Base-by-base conservation (phyloP, 2,113 vertebrate species). In the Oncorhynchus gorbuscha region DNA sequence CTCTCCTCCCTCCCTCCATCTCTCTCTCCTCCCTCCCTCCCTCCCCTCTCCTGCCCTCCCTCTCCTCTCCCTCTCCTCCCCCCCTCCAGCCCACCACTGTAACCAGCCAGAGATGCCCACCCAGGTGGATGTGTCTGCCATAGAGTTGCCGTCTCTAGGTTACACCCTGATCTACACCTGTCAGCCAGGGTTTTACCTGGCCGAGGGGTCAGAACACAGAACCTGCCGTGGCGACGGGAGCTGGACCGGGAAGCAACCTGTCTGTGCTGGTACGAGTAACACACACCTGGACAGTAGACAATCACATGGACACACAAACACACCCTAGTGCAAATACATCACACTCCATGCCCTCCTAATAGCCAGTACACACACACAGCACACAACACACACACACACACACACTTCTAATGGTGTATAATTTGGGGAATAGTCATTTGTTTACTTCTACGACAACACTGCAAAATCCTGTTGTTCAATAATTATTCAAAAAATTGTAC, bases 121-220 rank as follows among this genome's bases (percentile, higher is more conserved):
- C 58, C 96, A 97, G 7, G 95, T 96, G 79, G 97, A 97, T 12
- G 96, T 99, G 0, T 94, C 95, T 0, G 96, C 97, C 65, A 93
- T 99, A 88, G 98, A 99, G 84, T 86, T 99, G 87, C 97, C 98
- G 0, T 98, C 97, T 5, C 93, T 99, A 84, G 98, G 98, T 78
- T 99, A 98, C 92, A 99, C 97, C 0, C 91, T 99, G 89, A 96
- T 99, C 92, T 99, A 99, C 83, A 96, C 96, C 14, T 99, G 98
- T 83, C 98, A 99, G 92, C 90, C 94, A 0, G 95, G 97, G 45
- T 99, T 94, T 93, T 98, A 98, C 78, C 94, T 99, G 88, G 95
- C 94, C 0, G 97, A 95, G 1, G 98, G 98, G 62, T 99, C 98
- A 0, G 98, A 99, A 85, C 98, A 99, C 85, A 94, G 97, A 28